phyloP scores from a whole-genome alignment of 2,113 vertebrate genomes.

The Perccottus glenii region DNA sequence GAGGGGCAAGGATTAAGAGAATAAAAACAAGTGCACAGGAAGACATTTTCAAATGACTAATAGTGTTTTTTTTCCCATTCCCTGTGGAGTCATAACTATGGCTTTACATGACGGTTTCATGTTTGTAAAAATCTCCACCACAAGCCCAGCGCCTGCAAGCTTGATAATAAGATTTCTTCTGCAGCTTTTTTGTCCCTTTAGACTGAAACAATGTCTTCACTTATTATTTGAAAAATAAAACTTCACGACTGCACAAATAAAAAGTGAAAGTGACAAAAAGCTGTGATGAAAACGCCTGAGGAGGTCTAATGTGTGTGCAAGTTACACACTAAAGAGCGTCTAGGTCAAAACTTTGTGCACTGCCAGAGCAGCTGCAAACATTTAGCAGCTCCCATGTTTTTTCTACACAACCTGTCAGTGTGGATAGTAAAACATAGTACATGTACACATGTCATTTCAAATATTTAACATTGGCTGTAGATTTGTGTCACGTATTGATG shows the following conservation, averaged over 20 bases:
- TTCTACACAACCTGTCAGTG: conserved; percentile 53
- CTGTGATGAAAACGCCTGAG: conserved; percentile 1
- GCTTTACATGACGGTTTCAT: conserved; percentile 51
- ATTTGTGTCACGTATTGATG: background rate
- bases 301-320: conserved; percentile 52
- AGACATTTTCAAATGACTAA: conserved; percentile 79
- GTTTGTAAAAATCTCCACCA: conserved; percentile 47
- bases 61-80: conserved; percentile 68
- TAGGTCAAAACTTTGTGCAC: conserved; percentile 56
- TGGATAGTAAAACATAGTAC: conserved; percentile 53
- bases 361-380: conserved; percentile 73
- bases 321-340: conserved; percentile 36
- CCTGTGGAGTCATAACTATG: conserved; percentile 48
- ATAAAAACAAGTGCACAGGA: conserved; percentile 75
- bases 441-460: conserved; percentile 15
- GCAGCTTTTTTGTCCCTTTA: background rate
- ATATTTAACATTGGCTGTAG: background rate
- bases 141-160: conserved; percentile 3
- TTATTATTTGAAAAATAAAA: conserved; percentile 1
- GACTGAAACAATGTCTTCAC: background rate
- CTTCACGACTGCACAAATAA: background rate
- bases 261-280: background rate
- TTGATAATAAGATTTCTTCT: conserved; percentile 1
- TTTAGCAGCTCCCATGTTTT: conserved; percentile 63
- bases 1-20: conserved; percentile 59